Base-by-base conservation (phyloP, 2,888 invertebrate genomes). In the Sipha maydis region DNA sequence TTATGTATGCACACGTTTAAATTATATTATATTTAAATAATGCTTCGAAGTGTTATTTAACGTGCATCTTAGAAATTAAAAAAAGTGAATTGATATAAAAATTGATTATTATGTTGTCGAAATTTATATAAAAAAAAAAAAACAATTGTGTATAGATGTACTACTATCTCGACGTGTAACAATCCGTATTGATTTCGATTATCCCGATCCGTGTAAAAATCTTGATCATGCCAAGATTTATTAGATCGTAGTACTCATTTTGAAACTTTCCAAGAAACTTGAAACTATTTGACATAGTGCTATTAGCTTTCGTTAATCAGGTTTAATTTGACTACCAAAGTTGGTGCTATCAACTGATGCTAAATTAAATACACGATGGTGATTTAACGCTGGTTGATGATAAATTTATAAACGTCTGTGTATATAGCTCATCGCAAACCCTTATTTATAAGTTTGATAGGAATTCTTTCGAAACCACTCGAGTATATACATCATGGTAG, bases 271-370 rank as follows among this genome's bases (percentile, higher is more conserved):
- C 25, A 41, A 67, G 67, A 71, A 48, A 73, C 54, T 71, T 17
- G 14, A 31, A 71, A 34, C 54, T 31, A 54, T 71, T 83, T 73
- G 48, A 71, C 71, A 54, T 38, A 38, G 34, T 4, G 67, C 75
- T 38, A 34, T 84, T 21, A 75, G 38, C 41, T 73, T 78, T 86
- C 79, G 86, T 86, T 73, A 86, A 79, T 79, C 86, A 28, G 38
- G 86, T 86, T 86, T 79, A 73, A 79, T 85, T 69, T 78, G 56
- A 73, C 79, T 79, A 85, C 85, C n/a, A 34, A 79, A 79, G 79
- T 83, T 75, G 61, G 38, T 56, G 56, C 83, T 25, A 75, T 75
- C 56, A 75, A 83, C 75, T 75, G 75, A 83, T 75, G 73, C 38
- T 75, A 38, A 83, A 83, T 83, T 75, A 83, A 83, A 75, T 83